Percentiles rank a stretch among this genome's conserved stretches.
Conservation (phyloP, 2,113 vertebrate genomes). For the Myrmecophaga tridactyla region DNA sequence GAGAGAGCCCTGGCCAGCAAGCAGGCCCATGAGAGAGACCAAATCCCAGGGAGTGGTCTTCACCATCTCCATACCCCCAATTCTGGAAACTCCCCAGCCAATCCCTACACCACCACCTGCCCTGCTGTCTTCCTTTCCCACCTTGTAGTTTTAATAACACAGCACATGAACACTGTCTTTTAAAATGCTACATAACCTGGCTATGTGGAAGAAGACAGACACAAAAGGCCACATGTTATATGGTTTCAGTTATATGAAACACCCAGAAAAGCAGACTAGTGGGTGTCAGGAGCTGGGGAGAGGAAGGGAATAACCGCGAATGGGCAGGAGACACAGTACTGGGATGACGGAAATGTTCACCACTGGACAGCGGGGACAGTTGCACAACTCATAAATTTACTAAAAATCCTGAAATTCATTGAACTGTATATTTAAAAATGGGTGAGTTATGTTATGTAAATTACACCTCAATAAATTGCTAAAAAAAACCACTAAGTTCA, state of each 20-base stretch:
- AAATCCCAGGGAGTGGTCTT: not conserved
- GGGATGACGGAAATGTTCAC: not conserved
- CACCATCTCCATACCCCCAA: not conserved
- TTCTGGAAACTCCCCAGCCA: not conserved
- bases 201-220: not conserved
- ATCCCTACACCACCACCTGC: not conserved
- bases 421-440: not conserved
- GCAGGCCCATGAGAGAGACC: not conserved
- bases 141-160: not conserved
- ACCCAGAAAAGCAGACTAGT: not conserved
- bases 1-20: not conserved
- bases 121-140: not conserved
- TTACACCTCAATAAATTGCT: not conserved
- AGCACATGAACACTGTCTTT: not conserved
- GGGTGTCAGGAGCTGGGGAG: not conserved
- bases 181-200: not conserved
- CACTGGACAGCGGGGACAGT: not conserved
- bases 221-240: not conserved
- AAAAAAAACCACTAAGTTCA: not conserved
- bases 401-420: not conserved
- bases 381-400: not conserved
- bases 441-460: not conserved
- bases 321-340: fast-evolving
- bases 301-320: not conserved
- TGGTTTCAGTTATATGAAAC: not conserved